Percentiles rank a stretch among this genome's conserved stretches.
These are phyloP conservation scores for Trisateles emortualis DNA, from an alignment of 2,888 invertebrate species.

Conservation along the genomic window DNA sequence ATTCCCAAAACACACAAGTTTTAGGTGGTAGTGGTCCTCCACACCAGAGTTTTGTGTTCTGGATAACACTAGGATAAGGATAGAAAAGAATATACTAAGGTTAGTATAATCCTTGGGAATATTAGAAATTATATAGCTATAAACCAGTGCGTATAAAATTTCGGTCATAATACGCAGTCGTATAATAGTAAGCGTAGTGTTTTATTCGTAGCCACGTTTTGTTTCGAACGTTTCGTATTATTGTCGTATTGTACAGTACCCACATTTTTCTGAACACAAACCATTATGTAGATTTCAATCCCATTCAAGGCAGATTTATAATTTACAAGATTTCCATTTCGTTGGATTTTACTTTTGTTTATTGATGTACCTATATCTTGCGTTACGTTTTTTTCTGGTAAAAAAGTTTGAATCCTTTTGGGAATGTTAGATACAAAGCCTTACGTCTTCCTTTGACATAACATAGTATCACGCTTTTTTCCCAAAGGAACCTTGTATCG, in stretches of 20 bases:
- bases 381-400: background rate
- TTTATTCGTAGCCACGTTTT: slow-evolving; percentile 42
- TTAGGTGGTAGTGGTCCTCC: too few relatives aligned
- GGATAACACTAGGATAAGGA: too few relatives aligned
- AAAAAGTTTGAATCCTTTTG: background rate
- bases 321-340: slow-evolving; percentile 52
- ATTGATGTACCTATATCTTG: slow-evolving; percentile 28
- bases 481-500: too few relatives aligned
- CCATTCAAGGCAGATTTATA: slow-evolving; percentile 52
- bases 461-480: too few relatives aligned
- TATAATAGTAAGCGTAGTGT: slow-evolving; percentile 14
- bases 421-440: too few relatives aligned
- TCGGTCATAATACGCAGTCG: slow-evolving; percentile 7
- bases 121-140: background rate
- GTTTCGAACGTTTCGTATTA: slow-evolving; percentile 44
- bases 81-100: too few relatives aligned
- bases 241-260: slow-evolving; percentile 43
- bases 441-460: too few relatives aligned
- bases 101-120: background rate
- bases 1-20: too few relatives aligned
- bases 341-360: slow-evolving; percentile 41
- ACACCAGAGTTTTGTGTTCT: too few relatives aligned
- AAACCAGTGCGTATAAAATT: background rate
- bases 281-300: slow-evolving; percentile 55
- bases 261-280: slow-evolving; percentile 44